These are phyloP conservation scores for Carassius auratus DNA, from an alignment of 2,113 vertebrate species.

Conservation along the genomic window DNA sequence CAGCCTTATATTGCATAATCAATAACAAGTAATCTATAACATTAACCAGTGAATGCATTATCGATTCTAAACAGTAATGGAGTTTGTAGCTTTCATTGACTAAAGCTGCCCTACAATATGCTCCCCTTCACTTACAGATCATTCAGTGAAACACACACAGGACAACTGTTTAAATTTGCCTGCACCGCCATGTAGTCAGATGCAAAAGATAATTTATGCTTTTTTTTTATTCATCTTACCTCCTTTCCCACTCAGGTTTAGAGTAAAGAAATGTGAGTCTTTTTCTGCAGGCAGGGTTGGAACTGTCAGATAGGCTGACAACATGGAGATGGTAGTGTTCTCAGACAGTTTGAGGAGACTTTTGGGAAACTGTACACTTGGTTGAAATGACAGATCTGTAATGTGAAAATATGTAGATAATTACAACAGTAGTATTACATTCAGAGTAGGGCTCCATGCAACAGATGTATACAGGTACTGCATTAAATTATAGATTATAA, in stretches of 20 bases:
- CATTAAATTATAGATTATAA: neutral
- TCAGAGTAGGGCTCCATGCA: neutral
- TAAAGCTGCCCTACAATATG: neutral
- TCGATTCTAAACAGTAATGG: neutral
- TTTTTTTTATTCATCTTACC: conserved; percentile 68
- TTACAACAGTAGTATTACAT: neutral
- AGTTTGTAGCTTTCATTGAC: conserved; percentile 5
- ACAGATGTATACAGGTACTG: neutral
- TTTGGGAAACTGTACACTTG: conserved; percentile 88
- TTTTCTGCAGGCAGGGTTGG: conserved; percentile 81
- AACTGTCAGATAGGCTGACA: conserved; percentile 87
- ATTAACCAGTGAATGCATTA: conserved; percentile 23
- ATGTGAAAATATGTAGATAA: conserved; percentile 38
- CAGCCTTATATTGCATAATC: neutral
- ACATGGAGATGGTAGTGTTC: conserved; percentile 78
- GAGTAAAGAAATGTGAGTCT: conserved; percentile 82
- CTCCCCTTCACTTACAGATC: neutral
- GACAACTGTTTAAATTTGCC: neutral
- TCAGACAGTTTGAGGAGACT: conserved; percentile 80
- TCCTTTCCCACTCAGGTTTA: conserved; percentile 83
- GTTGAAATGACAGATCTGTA: conserved; percentile 87
- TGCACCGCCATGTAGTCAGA: neutral
- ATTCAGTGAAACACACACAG: neutral
- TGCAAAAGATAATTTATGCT: neutral
- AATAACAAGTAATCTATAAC: conserved; percentile 29